phyloP scores from a whole-genome alignment of 2,797 vertebrate species.

The Epinephelus malabaricus region DNA sequence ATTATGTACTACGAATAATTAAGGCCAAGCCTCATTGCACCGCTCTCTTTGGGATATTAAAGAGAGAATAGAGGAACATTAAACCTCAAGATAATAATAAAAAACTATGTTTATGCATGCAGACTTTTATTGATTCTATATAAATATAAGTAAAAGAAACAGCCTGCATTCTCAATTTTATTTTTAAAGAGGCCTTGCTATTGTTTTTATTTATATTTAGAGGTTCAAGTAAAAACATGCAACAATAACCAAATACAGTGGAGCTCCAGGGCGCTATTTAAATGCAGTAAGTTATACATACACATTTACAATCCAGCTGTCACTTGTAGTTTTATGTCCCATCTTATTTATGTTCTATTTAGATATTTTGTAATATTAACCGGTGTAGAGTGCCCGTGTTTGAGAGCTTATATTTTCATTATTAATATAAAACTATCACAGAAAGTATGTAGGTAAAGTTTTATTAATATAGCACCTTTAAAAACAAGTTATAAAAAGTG shows the following conservation, averaged over 20 bases:
- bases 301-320: neutral
- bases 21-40: neutral
- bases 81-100: neutral
- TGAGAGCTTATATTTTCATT: neutral
- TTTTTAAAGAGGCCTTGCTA: neutral
- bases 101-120: neutral
- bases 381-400: neutral
- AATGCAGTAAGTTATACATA: neutral
- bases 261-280: neutral
- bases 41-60: neutral
- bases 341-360: neutral
- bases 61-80: neutral
- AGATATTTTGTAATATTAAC: neutral
- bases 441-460: neutral
- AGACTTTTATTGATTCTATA: neutral
- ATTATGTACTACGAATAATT: neutral
- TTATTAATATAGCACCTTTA: neutral
- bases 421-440: neutral
- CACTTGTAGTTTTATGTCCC: neutral
- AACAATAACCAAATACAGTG: neutral
- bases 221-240: neutral
- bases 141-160: neutral
- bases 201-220: neutral
- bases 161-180: neutral
- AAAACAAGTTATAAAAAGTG: neutral